Percentiles rank a stretch among this genome's conserved stretches.
phyloP scores from a whole-genome alignment of 2,888 invertebrate species.

The Dicyrtoma fusca region DNA sequence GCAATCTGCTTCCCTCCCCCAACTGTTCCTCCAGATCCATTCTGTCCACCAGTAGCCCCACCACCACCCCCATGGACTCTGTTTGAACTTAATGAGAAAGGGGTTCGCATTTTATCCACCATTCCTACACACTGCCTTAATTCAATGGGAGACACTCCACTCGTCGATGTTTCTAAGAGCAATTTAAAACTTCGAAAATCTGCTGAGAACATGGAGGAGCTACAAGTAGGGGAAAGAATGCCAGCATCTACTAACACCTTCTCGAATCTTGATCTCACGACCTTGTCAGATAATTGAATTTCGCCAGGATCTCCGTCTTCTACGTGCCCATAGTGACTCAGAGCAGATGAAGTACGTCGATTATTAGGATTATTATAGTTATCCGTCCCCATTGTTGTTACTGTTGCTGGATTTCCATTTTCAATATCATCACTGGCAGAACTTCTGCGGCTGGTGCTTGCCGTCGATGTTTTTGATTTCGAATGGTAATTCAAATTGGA shows the following conservation, averaged over 20 bases:
- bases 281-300: slow-evolving; percentile 41
- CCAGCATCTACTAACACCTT: slow-evolving; percentile 48
- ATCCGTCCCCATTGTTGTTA: background rate
- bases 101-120: slow-evolving; percentile 48
- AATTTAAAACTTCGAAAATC: slow-evolving; percentile 55
- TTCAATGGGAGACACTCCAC: slow-evolving; percentile 54
- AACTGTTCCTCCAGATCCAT: background rate
- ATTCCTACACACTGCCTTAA: slow-evolving; percentile 47
- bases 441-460: background rate
- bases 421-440: background rate
- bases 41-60: background rate
- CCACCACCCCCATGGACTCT: background rate
- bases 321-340: no score
- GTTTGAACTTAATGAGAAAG: slow-evolving; percentile 10
- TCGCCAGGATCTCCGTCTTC: slow-evolving; percentile 18
- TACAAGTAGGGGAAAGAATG: slow-evolving; percentile 48
- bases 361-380: background rate
- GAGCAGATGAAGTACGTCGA: background rate
- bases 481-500: background rate
- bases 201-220: slow-evolving; percentile 49
- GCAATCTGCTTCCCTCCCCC: slow-evolving; percentile 34
- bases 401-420: background rate
- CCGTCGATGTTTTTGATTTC: background rate
- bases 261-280: slow-evolving; percentile 46
- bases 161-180: slow-evolving; percentile 48